Conservation (phyloP, 2,797 vertebrate species). For the Octomys mimax region DNA sequence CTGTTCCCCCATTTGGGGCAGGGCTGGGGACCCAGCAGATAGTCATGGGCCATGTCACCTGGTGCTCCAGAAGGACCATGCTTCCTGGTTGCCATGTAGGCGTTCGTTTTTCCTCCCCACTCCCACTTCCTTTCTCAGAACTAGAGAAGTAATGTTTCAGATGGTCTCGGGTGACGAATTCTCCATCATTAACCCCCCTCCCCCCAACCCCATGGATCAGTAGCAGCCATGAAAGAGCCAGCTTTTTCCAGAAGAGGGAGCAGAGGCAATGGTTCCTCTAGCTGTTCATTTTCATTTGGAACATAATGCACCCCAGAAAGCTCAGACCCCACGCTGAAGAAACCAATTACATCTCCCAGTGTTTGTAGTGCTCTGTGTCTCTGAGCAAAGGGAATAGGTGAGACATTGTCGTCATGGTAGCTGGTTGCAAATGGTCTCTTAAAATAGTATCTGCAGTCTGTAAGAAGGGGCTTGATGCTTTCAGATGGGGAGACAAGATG, state of each 20-base stretch:
- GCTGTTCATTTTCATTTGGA: conserved; percentile 55
- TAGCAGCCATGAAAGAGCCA: background rate
- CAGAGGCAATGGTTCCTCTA: background rate
- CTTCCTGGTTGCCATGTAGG: fast-evolving
- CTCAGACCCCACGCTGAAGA: conserved; percentile 38
- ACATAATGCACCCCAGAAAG: conserved; percentile 56
- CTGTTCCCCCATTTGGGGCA: too few species aligned
- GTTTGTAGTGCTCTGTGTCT: conserved; percentile 54
- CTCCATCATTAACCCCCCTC: background rate
- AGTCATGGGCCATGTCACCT: background rate
- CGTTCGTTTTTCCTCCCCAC: background rate
- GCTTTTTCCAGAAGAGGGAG: conserved; percentile 14
- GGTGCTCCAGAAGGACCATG: background rate
- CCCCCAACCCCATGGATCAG: background rate
- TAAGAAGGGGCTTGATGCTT: conserved; percentile 3
- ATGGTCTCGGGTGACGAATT: background rate
- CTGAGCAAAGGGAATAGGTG: conserved; percentile 66
- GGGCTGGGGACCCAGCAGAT: background rate
- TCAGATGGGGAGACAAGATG: background rate
- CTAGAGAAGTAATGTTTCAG: background rate
- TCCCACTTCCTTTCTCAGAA: background rate
- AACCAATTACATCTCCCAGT: conserved; percentile 66
- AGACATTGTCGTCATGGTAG: conserved; percentile 68
- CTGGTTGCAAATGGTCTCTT: conserved; percentile 70
- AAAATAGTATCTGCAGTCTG: conserved; percentile 33